Conservation (phyloP, 1,140 invertebrate genomes). For the Littorina saxatilis region DNA sequence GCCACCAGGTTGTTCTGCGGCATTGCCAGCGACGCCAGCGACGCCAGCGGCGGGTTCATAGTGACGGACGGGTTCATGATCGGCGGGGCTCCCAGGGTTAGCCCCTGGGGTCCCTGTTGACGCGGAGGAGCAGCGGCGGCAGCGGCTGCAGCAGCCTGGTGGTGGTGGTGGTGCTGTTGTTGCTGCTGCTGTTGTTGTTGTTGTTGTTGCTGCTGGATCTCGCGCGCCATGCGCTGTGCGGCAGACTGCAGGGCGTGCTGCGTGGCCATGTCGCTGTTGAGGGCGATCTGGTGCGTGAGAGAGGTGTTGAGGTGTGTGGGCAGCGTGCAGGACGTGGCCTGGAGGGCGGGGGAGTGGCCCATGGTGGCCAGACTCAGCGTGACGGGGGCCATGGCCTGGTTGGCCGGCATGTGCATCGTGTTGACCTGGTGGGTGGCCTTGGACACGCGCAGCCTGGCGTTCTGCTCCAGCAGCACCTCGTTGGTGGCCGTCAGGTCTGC, state of each 20-base stretch:
- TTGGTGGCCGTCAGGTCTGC: constrained; percentile 86
- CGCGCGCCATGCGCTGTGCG: constrained; percentile 60
- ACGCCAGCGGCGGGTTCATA: constrained; percentile 58
- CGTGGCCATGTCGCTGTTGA: constrained; percentile 71
- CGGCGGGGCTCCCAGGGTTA: constrained; percentile 44
- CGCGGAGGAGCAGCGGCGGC: constrained; percentile 15
- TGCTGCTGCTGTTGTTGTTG: constrained; percentile 31
- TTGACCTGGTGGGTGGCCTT: constrained; percentile 71
- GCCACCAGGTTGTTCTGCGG: constrained; percentile 69
- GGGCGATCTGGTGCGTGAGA: constrained; percentile 71
- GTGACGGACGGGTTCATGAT: constrained; percentile 61
- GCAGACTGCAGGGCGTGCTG: constrained; percentile 62
- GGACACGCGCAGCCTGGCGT: constrained; percentile 84
- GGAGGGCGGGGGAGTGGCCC: constrained; percentile 54
- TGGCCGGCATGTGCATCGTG: constrained; percentile 32
- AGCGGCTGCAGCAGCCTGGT: background rate
- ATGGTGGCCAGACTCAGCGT: constrained; percentile 46
- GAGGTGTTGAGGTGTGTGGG: constrained; percentile 49
- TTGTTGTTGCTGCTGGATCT: constrained; percentile 44
- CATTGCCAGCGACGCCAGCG: constrained; percentile 61
- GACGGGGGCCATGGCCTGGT: constrained; percentile 52
- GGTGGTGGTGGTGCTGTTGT: constrained; percentile 44
- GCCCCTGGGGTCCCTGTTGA: constrained; percentile 41
- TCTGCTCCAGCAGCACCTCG: constrained; percentile 88
- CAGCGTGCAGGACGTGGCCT: constrained; percentile 52